Conservation (phyloP, 2,888 invertebrate genomes). For the Lysandra coridon region DNA sequence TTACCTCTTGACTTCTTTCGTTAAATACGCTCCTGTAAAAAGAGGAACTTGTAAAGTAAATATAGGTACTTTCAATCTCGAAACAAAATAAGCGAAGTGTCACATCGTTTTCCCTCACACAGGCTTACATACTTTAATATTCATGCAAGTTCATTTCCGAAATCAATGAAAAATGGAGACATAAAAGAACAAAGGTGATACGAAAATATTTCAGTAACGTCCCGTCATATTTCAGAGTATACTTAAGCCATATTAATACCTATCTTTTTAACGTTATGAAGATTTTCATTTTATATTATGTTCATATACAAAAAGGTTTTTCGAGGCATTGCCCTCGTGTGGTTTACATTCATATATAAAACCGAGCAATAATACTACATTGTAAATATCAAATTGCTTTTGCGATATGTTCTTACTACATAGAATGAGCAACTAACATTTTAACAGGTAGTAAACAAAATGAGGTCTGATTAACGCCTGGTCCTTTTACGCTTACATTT, state of each 20-base stretch:
- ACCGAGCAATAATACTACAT: not conserved
- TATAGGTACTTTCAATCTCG: not conserved
- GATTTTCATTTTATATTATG: slow-evolving; percentile 29
- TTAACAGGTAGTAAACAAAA: not conserved
- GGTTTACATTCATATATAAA: not conserved
- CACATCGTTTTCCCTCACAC: slow-evolving; percentile 23
- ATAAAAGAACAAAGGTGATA: slow-evolving; percentile 33
- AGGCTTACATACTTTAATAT: slow-evolving; percentile 32
- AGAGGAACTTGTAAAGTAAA: not conserved
- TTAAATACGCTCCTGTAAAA: not conserved
- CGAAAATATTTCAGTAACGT: slow-evolving; percentile 33
- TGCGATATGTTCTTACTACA: not conserved
- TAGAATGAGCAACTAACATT: not conserved
- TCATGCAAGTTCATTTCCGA: slow-evolving; percentile 33
- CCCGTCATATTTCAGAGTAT: slow-evolving; percentile 32
- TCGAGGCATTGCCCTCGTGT: not conserved
- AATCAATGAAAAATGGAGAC: slow-evolving; percentile 34
- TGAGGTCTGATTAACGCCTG: not conserved
- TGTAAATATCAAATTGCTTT: not conserved
- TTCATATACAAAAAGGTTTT: slow-evolving; percentile 17
- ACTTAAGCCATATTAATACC: slow-evolving; percentile 31
- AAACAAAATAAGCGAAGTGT: slow-evolving; percentile 14
- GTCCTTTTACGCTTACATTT: not conserved
- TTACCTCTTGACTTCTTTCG: no score
- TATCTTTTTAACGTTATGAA: slow-evolving; percentile 31